Conservation (phyloP, 2,888 invertebrate genomes). For the Leptothorax acervorum region DNA sequence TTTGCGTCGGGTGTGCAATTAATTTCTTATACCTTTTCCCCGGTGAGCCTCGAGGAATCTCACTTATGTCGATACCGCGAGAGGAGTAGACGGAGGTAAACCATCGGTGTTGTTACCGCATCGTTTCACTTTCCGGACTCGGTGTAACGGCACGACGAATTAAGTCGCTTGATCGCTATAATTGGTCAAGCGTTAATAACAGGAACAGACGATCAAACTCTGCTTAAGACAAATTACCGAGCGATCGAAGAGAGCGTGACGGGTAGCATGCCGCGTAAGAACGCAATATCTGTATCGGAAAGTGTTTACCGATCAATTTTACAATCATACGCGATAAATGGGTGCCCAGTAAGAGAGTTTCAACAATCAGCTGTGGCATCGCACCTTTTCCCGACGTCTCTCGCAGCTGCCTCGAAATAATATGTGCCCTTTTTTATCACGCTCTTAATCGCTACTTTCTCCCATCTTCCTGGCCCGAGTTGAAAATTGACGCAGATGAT, state of each 20-base stretch:
- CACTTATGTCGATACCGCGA: background rate
- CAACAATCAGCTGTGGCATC: background rate
- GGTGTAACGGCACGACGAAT: slow-evolving; percentile 3
- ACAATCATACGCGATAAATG: slow-evolving; percentile 12
- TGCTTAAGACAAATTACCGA: slow-evolving; percentile 24
- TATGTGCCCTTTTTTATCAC: background rate
- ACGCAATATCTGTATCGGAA: slow-evolving; percentile 18
- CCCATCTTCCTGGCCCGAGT: background rate
- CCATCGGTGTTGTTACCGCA: slow-evolving; percentile 18
- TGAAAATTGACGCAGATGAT: background rate
- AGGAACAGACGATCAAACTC: slow-evolving; percentile 5
- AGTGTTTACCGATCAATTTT: slow-evolving; percentile 22
- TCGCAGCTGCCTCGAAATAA: background rate
- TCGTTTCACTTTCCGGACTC: slow-evolving; percentile 47
- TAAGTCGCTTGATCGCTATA: slow-evolving; percentile 23
- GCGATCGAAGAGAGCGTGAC: slow-evolving; percentile 16
- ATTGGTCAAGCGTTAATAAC: slow-evolving; percentile 45
- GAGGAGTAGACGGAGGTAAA: background rate
- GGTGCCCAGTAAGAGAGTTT: background rate
- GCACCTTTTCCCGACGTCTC: background rate
- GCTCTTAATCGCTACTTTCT: slow-evolving; percentile 16
- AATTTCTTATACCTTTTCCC: slow-evolving; percentile 2
- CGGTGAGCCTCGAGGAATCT: background rate
- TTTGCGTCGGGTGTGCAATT: slow-evolving; percentile 1
- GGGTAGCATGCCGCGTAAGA: background rate